Evolutionary conservation across 1,140 invertebrate genomes (phyloP).

Genomic region (Colletes gigas): DNA sequence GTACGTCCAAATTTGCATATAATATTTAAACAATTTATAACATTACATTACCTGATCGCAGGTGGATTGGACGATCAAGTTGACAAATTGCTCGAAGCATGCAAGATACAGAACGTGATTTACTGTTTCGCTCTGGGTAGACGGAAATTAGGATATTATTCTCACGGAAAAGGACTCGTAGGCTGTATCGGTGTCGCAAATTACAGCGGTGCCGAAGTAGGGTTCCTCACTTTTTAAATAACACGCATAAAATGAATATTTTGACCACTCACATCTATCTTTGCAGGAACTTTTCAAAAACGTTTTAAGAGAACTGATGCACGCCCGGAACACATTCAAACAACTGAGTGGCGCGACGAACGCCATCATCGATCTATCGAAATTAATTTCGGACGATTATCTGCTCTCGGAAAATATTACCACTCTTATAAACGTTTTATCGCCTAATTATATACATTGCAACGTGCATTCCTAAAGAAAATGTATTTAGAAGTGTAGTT

Average conservation of each 20-base stretch:
- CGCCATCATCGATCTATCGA: conserved; percentile 53
- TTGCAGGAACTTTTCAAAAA: conserved; percentile 63
- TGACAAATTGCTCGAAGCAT: conserved; percentile 55
- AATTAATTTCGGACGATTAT: conserved; percentile 42
- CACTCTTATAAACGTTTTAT: conserved; percentile 55
- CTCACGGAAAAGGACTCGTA: conserved; percentile 81
- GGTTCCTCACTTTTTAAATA: too few species aligned
- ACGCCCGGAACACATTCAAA: conserved; percentile 62
- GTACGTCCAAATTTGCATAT: not conserved
- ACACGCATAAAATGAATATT: not conserved
- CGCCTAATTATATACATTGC: not conserved
- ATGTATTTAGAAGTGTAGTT: too few species aligned
- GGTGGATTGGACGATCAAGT: conserved; percentile 66
- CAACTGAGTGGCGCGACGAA: conserved; percentile 11
- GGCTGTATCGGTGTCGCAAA: conserved; percentile 83
- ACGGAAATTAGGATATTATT: conserved; percentile 81
- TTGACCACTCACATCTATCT: conserved; percentile 2
- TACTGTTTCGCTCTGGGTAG: conserved; percentile 82
- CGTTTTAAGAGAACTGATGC: conserved; percentile 57
- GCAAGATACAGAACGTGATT: conserved; percentile 76
- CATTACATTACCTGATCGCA: conserved; percentile 40
- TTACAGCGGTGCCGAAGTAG: conserved; percentile 83
- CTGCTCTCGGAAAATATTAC: conserved; percentile 63
- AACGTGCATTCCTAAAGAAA: too few species aligned
- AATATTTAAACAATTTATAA: not conserved